These are phyloP conservation scores for Pleuronectes platessa DNA, from an alignment of 2,113 vertebrate genomes.

Conservation along the genomic window DNA sequence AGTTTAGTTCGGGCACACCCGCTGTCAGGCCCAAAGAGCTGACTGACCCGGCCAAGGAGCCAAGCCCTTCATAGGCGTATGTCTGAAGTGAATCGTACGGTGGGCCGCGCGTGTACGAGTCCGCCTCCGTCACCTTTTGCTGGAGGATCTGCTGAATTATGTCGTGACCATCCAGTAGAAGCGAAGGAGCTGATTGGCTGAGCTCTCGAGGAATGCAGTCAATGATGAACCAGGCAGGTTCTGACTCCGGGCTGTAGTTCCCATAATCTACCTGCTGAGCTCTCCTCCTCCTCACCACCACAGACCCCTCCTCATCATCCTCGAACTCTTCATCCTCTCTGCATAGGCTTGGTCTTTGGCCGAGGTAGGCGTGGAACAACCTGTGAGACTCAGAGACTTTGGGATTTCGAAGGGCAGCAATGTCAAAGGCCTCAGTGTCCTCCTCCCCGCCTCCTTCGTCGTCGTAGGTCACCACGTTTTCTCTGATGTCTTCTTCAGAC, in stretches of 20 bases:
- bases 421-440: conserved; percentile 62
- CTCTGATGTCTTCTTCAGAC: conserved; percentile 91
- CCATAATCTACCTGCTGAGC: neutral
- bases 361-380: conserved; percentile 69
- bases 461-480: conserved; percentile 90
- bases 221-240: conserved; percentile 52
- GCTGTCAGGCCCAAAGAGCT: conserved; percentile 90
- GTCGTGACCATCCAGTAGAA: conserved; percentile 83
- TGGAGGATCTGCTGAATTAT: conserved; percentile 90
- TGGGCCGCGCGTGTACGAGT: conserved; percentile 88
- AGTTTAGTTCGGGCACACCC: conserved; percentile 88
- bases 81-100: conserved; percentile 95
- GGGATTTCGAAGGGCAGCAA: conserved; percentile 87
- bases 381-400: conserved; percentile 84
- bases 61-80: conserved; percentile 91
- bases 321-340: conserved; percentile 5
- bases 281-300: conserved; percentile 56
- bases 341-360: neutral
- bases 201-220: conserved; percentile 35
- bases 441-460: conserved; percentile 60
- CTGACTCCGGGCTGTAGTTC: conserved; percentile 42
- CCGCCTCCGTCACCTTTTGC: conserved; percentile 87
- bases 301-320: conserved; percentile 59
- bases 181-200: conserved; percentile 59
- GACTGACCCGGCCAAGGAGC: conserved; percentile 90